Conservation (phyloP, 2,113 vertebrate genomes). For the Myotis davidii region DNA sequence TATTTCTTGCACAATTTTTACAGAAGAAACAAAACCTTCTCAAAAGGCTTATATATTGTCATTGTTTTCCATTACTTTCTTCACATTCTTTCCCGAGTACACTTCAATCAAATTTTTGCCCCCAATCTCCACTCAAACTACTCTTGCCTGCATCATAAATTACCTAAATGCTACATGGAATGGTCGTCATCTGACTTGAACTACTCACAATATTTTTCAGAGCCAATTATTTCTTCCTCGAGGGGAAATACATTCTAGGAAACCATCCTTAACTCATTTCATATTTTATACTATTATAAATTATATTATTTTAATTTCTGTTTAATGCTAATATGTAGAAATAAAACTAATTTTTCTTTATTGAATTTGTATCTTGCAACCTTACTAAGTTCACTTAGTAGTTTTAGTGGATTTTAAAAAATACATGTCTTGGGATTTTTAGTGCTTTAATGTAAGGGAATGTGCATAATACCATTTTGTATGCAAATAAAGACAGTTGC, state of each 20-base stretch:
- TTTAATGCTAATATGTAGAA: background rate
- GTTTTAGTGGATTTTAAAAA: background rate
- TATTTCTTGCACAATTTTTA: background rate
- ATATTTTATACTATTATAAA: background rate
- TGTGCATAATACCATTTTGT: background rate
- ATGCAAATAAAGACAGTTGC: background rate
- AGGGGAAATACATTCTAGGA: background rate
- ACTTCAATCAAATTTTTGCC: background rate
- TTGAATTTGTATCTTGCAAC: background rate
- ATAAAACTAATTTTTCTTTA: background rate
- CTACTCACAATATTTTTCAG: background rate
- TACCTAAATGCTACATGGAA: background rate
- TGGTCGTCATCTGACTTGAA: background rate
- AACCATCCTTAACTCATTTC: background rate
- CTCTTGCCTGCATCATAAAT: background rate
- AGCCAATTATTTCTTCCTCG: background rate
- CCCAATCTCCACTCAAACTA: background rate
- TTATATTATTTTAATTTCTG: slow-evolving; percentile 14
- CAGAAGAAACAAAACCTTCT: background rate
- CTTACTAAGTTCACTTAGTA: background rate
- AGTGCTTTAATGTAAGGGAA: background rate
- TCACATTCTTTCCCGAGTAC: background rate
- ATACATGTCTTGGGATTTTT: background rate
- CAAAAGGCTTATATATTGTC: background rate
- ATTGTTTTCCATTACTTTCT: background rate